Evolutionary conservation across 2,113 vertebrate species (phyloP), one percentile per base, ranked within the genome.

Genomic region (Cryptomyrus ogoouensis): DNA sequence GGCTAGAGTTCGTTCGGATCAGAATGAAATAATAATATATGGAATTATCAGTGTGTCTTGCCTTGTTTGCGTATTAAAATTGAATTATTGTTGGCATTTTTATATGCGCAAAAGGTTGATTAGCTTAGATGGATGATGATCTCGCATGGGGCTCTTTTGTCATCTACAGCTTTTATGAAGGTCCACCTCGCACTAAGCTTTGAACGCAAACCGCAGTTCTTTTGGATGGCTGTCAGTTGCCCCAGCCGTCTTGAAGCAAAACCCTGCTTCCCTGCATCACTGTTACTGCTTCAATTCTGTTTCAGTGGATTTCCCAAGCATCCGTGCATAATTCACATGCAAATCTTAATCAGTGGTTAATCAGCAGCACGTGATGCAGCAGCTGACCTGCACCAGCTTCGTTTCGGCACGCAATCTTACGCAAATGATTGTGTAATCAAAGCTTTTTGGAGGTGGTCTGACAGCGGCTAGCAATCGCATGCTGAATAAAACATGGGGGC

Each of bases 21-120:
- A 42, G 89, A 89, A 88, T 90, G 88, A 89, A 91, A 90, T 90
- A 90, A 47, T 89, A 88, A 90, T 83, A 66, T 89, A 87, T 90
- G 90, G 89, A 90, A 91, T 90, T 88, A 88, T 58, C 83, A 90
- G 85, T 87, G 88, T 90, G 84, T 31, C 70, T 91, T 52, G 27
- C 70, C 70, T 39, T 35, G 13, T 80, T 80, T 80, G 74, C 1
- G 6, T 39, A 80, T 80, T 17, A 80, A 42, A 70, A 70, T 70
- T 70, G 62, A 31, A 31, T 13, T 15, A 70, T 31, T 9, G 56
- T 62, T n/a, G 56, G 7, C 56, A 31, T 27, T 70, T 70, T 70
- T 27, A 27, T 27, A 31, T 13, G 62, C 2, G 31, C 5, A 42
- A 80, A 80, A 80, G 74, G 74, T 15, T 17, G 74, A 42, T 80